Percentiles rank a stretch among this genome's conserved stretches.
These are phyloP conservation scores for Equus quagga DNA, from an alignment of 2,113 vertebrate species.

Conservation along the genomic window DNA sequence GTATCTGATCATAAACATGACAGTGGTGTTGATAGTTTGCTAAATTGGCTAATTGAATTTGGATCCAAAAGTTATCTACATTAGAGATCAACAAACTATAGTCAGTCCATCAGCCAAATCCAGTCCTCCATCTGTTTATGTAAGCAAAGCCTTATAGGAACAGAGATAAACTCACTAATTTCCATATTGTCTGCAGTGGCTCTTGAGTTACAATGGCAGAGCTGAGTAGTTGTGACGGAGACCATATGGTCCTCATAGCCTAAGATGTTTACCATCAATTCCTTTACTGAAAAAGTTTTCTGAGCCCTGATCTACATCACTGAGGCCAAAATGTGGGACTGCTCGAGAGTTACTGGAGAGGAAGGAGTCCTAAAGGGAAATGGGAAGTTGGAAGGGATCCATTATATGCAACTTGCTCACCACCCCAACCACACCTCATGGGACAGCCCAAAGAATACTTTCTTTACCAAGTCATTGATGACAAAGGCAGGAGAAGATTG, in stretches of 20 bases:
- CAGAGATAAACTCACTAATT: neutral
- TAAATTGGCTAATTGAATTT: neutral
- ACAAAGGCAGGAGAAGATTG: neutral
- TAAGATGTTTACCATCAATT: neutral
- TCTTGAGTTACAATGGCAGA: neutral
- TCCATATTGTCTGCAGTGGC: neutral
- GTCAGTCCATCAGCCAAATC: neutral
- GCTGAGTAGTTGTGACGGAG: neutral
- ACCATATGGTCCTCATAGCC: neutral
- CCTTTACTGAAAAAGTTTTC: neutral
- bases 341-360: neutral
- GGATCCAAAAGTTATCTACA: neutral
- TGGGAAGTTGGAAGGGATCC: neutral
- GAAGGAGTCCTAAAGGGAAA: neutral
- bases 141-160: neutral
- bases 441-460: neutral
- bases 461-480: neutral
- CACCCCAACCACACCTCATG: neutral
- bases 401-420: neutral
- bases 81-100: neutral
- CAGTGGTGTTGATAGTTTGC: neutral
- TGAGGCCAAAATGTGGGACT: neutral
- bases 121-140: neutral
- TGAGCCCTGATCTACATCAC: neutral
- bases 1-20: neutral